A percentile compares a stretch with the other conserved stretches of the same genome.
phyloP scores from a whole-genome alignment of 30 jellyfish, hydroid and myxozoan genomes.

The Aurelia coerulea region DNA sequence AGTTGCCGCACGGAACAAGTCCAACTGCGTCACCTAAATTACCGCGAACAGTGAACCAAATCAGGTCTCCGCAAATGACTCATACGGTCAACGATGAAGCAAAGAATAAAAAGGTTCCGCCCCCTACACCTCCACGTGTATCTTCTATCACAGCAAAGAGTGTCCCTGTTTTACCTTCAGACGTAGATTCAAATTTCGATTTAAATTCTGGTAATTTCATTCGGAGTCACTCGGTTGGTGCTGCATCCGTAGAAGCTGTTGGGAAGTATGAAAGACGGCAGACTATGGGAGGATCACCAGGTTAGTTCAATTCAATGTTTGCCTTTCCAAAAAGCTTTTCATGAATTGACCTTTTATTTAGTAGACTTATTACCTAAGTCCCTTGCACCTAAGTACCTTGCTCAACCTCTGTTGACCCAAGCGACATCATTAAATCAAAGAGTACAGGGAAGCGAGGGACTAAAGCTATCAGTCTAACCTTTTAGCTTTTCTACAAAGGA shows the following conservation, averaged over 20 bases:
- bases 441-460: too few species aligned
- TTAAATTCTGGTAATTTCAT: conserved; percentile 10
- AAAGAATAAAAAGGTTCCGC: conserved; percentile 71
- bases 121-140: conserved; percentile 99
- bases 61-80: neutral
- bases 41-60: too few species aligned
- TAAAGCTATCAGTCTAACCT: too few species aligned
- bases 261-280: conserved; percentile 60
- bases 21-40: neutral
- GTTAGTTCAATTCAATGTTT: neutral
- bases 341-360: neutral
- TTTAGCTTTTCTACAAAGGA: too few species aligned
- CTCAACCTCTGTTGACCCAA: neutral
- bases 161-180: conserved; percentile 69
- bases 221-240: conserved; percentile 68
- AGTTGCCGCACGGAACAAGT: neutral
- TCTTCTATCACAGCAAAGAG: conserved; percentile 76
- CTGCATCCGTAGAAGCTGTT: conserved; percentile 35
- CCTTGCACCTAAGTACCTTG: neutral
- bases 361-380: neutral
- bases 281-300: conserved; percentile 31
- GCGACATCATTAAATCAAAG: too few species aligned
- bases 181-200: conserved; percentile 13
- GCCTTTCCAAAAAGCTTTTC: neutral
- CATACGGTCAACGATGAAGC: conserved; percentile 1